A percentile compares a stretch with the other conserved stretches of the same genome.
These are phyloP conservation scores for Macrochelys suwanniensis DNA, from an alignment of 2,797 vertebrate genomes.

Conservation along the genomic window DNA sequence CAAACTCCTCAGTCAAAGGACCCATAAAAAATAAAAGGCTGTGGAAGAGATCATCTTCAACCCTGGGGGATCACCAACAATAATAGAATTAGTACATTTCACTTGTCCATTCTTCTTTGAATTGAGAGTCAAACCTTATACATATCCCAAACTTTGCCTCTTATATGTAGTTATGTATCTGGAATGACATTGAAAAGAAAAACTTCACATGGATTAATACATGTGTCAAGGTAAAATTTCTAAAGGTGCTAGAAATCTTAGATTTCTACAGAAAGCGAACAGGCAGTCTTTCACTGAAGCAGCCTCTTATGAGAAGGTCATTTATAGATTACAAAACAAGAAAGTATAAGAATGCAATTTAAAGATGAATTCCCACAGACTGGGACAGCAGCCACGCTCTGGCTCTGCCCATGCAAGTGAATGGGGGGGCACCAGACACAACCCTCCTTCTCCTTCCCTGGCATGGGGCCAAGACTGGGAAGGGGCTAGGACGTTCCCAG, in stretches of 20 bases:
- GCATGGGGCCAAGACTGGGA: too few species aligned
- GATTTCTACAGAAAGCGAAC: slow-evolving; percentile 35
- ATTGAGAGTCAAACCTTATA: background rate
- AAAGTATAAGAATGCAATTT: background rate
- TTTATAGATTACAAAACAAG: slow-evolving; percentile 59
- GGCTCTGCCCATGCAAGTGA: too few species aligned
- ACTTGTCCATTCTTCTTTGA: background rate
- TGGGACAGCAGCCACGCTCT: too few species aligned
- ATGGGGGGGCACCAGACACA: too few species aligned
- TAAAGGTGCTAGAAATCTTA: slow-evolving; percentile 1
- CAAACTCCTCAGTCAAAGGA: background rate
- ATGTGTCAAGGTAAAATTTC: slow-evolving; percentile 40
- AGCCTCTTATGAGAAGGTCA: slow-evolving; percentile 23
- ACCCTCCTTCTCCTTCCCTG: too few species aligned
- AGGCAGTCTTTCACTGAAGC: slow-evolving; percentile 14
- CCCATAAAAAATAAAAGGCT: background rate
- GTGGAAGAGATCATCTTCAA: background rate
- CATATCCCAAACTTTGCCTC: background rate
- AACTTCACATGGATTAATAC: slow-evolving; percentile 9
- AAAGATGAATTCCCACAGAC: background rate
- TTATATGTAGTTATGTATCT: background rate
- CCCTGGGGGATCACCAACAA: too few species aligned
- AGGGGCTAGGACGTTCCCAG: too few species aligned
- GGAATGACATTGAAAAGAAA: background rate
- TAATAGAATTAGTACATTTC: background rate